Evolutionary conservation across 2,888 invertebrate genomes (phyloP), one percentile per base, ranked within the genome.

Genomic region (Apamea sordens): DNA sequence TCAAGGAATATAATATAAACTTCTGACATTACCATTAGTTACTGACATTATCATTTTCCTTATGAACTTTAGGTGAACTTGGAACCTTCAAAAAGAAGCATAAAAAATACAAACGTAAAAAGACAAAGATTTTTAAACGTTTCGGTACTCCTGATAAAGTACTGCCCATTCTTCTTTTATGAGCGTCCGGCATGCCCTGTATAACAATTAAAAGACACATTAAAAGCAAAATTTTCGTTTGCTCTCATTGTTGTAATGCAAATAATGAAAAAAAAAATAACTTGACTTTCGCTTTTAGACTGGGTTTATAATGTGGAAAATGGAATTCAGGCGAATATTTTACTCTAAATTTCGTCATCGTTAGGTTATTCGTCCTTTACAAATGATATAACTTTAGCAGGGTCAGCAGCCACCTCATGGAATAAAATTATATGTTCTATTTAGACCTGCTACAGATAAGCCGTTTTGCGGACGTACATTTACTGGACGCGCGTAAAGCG

Each of bases 91-190:
- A 67, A 47, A 68, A 36, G 32, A 68, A 70, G 47, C 28, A 67
- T 63, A n/a, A 76, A 75, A 76, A 74, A 10, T 11, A 18, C 24
- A 32, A 71, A 56, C n/a, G 44, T 47, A 47, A 73, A 56, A 86
- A 65, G 36, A 75, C 65, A 77, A 84, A 80, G 71, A 87, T 87
- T 87, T 83, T 79, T 73, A 80, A 84, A 53, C 36, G 64, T 77
- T 87, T 75, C 28, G 59, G 65, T 79, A 32, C 75, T 79, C 59
- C 68, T 89, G 75, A 71, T 86, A 77, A 85, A 85, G 85, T 76
- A 85, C 80, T 59, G 74, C 24, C 80, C 76, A 81, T 88, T 88
- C 76, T 77, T 36, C 53, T 74, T 88, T 98, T 89, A 84, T 65
- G 79, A 79, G 85, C 77, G 79, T 87, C 85, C 82, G 85, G 73